Percentiles rank a stretch among this genome's conserved stretches.
Evolutionary conservation across 2,113 vertebrate genomes (phyloP).

Genomic region (Aramus guarauna): DNA sequence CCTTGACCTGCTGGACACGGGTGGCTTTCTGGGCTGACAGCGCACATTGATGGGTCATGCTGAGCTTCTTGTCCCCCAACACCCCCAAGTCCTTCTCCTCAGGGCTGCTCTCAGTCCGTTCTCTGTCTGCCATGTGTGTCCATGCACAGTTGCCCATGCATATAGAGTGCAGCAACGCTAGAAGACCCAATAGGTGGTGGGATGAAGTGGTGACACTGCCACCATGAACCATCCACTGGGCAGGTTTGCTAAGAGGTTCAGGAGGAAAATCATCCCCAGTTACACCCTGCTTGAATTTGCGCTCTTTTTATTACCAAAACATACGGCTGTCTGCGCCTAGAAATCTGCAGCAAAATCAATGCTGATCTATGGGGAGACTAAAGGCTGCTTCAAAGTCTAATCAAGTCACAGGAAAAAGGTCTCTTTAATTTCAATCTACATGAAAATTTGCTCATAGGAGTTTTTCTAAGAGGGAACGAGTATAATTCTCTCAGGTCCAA

Average conservation of each 20-base stretch:
- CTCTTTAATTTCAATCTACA: background rate
- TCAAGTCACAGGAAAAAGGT: background rate
- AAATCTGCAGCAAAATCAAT: background rate
- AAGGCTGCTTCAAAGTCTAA: background rate
- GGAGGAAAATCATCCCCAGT: background rate
- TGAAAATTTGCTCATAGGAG: background rate
- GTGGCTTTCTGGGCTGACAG: too few species aligned
- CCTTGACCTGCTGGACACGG: too few species aligned
- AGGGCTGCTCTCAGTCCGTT: too few species aligned
- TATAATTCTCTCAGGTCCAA: background rate
- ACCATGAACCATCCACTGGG: too few species aligned
- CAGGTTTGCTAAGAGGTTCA: background rate
- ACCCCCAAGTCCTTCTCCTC: too few species aligned
- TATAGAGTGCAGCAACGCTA: background rate
- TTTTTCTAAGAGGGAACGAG: background rate
- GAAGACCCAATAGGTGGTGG: background rate
- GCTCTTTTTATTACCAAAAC: background rate
- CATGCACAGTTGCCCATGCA: too few species aligned
- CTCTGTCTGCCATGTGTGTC: fast-evolving
- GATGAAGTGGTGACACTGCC: background rate
- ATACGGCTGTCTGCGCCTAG: fast-evolving
- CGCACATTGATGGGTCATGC: too few species aligned
- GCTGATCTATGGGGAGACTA: background rate
- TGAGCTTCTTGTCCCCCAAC: too few species aligned
- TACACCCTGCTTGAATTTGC: background rate